phyloP scores from a whole-genome alignment of 2,888 invertebrate species.

The Drosophila aldrichi region DNA sequence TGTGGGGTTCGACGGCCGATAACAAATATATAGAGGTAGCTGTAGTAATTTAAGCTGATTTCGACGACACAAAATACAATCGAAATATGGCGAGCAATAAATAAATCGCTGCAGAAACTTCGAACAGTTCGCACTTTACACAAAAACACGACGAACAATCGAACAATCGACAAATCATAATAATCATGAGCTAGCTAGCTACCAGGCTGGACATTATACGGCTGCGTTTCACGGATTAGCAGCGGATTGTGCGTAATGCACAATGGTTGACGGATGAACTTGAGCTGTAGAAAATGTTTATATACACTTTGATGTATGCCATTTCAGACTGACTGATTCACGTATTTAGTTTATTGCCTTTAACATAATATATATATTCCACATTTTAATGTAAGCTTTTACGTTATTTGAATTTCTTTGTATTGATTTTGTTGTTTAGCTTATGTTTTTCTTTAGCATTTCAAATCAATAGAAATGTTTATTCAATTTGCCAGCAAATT shows the following conservation, averaged over 20 bases:
- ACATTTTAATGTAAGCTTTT: no score
- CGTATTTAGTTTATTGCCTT: no score
- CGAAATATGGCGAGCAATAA: slow-evolving; percentile 57
- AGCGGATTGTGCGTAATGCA: slow-evolving; percentile 9
- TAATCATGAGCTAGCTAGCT: slow-evolving; percentile 54
- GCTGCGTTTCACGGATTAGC: slow-evolving; percentile 6
- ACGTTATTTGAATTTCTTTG: no score
- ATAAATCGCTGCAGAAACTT: slow-evolving; percentile 54
- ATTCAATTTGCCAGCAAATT: no score
- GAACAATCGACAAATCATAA: slow-evolving; percentile 70
- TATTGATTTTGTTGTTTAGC: no score
- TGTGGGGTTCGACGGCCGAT: slow-evolving; percentile 20
- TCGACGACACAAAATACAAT: slow-evolving; percentile 34
- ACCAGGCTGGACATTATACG: slow-evolving; percentile 5
- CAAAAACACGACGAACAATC: slow-evolving; percentile 2
- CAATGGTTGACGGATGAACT: slow-evolving; percentile 17
- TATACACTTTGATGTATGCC: not conserved
- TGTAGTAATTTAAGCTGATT: slow-evolving; percentile 53
- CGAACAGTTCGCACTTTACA: slow-evolving; percentile 7
- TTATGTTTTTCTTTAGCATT: no score
- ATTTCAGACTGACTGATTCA: not conserved
- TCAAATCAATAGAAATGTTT: no score
- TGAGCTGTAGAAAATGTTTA: not conserved
- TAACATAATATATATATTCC: no score
- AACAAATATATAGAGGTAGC: slow-evolving; percentile 50